Base-by-base conservation (phyloP, 2,888 invertebrate species). In the Crioceris asparagi region DNA sequence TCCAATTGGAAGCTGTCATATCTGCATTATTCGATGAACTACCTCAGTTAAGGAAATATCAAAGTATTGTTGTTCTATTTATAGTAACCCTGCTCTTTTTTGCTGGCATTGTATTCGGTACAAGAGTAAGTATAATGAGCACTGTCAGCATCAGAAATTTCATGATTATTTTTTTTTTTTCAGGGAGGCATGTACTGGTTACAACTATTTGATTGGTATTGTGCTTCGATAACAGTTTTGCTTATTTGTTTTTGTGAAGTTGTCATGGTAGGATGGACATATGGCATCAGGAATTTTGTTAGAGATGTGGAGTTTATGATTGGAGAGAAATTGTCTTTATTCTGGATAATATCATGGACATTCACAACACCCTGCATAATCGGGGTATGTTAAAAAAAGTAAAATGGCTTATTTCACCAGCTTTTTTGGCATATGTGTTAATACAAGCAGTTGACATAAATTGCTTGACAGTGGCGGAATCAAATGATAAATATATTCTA, bases 171-270 rank as follows among this genome's bases (percentile, higher is more conserved):
- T 21, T 10, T 21, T 10, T 21, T 10, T 6, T 21, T 21, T 21
- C 10, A 86, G 84, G 88, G 82, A 29, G 92, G 92, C 33, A 82
- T 92, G 66, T 92, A 83, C 58, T 74, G 88, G 40, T 69, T 92
- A 33, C 78, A 83, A 53, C 66, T 93, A 17, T 73, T 92, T 45
- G 90, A 93, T 56, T 77, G 83, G 67, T 92, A 91, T 60, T 81
- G 88, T 5, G 88, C 88, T 6, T 82, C 88, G 16, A 80, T 85
- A 19, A 77, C 83, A 32, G 77, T 86, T 1, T 79, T 86, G 14
- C 63, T 79, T 17, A 79, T 86, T 17, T 87, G 87, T 50, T 64
- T 83, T 3, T 71, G 85, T 43, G 91, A 92, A 66, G 74, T 84
- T 7, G 58, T 83, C 18, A 82, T 85, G 31, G 77, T 91, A 2